These are phyloP conservation scores for Orchesellides sinensis DNA, from an alignment of 2,888 invertebrate species.

Conservation along the genomic window DNA sequence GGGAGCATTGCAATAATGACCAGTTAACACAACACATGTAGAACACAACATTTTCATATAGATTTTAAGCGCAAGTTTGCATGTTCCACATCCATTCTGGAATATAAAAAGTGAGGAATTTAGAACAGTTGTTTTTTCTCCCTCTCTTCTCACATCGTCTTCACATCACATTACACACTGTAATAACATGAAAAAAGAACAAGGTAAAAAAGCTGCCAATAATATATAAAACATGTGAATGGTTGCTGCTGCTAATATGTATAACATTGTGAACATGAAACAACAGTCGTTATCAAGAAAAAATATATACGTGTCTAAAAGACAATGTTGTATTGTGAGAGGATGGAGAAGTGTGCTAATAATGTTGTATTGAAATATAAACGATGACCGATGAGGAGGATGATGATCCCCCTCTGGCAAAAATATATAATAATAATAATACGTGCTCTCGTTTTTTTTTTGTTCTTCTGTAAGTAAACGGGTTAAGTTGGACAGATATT, in stretches of 20 bases:
- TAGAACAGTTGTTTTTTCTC: constrained; percentile 8
- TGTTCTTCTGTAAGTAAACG: not conserved
- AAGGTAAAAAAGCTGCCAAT: not conserved
- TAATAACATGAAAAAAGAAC: constrained; percentile 13
- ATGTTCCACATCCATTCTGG: constrained; percentile 53
- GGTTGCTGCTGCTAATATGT: constrained; percentile 13
- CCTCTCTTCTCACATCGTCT: not conserved
- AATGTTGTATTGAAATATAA: constrained; percentile 61
- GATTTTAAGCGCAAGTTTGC: constrained; percentile 46
- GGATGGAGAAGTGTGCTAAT: constrained; percentile 60
- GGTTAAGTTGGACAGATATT: not conserved
- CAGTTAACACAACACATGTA: constrained; percentile 51
- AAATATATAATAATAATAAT: constrained; percentile 1
- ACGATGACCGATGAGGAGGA: constrained; percentile 41
- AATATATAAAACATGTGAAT: not conserved
- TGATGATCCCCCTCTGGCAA: constrained; percentile 48
- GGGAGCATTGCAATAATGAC: constrained; percentile 37
- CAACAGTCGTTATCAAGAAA: constrained; percentile 2
- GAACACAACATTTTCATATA: not conserved
- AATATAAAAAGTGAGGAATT: not conserved
- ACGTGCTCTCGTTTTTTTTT: not conserved
- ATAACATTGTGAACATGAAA: not conserved
- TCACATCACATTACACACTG: constrained; percentile 21
- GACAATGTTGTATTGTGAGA: not conserved
- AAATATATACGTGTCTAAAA: not conserved